A percentile compares a stretch with the other conserved stretches of the same genome.
Conservation (phyloP, 2,113 vertebrate genomes). For the Charina bottae region DNA sequence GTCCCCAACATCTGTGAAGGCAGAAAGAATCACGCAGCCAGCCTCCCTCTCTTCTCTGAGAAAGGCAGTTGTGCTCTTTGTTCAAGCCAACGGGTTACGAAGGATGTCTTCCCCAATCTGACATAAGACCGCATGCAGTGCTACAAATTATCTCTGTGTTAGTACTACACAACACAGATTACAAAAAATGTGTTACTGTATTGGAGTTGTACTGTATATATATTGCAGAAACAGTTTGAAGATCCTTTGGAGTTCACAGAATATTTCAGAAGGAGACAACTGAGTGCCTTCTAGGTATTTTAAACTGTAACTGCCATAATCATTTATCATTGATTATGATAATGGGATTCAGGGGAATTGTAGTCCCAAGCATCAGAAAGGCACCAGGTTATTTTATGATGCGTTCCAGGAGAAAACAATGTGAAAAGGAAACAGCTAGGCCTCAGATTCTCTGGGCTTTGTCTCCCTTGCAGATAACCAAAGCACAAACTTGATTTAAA, state of each 20-base stretch:
- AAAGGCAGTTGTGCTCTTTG: not conserved
- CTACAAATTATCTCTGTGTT: not conserved
- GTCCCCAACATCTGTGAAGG: not conserved
- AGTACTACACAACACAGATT: not conserved
- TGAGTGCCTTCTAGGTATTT: not conserved
- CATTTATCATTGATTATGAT: not conserved
- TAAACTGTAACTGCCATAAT: not conserved
- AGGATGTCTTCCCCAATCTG: not conserved
- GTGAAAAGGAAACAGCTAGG: not conserved
- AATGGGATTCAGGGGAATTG: not conserved
- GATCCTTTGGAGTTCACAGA: not conserved
- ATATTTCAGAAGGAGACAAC: not conserved
- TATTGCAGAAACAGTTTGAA: not conserved
- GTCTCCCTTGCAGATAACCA: not conserved
- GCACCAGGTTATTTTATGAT: not conserved
- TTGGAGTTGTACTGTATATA: not conserved
- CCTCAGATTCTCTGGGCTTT: not conserved
- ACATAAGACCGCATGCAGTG: not conserved
- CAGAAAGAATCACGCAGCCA: not conserved
- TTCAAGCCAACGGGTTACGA: not conserved
- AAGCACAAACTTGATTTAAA: not conserved
- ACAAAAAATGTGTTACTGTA: not conserved
- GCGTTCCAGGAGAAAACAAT: not conserved
- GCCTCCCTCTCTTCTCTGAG: not conserved
- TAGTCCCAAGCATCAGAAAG: not conserved